These are phyloP conservation scores for Marcusenius ussheri DNA, from an alignment of 2,113 vertebrate species.

Conservation along the genomic window DNA sequence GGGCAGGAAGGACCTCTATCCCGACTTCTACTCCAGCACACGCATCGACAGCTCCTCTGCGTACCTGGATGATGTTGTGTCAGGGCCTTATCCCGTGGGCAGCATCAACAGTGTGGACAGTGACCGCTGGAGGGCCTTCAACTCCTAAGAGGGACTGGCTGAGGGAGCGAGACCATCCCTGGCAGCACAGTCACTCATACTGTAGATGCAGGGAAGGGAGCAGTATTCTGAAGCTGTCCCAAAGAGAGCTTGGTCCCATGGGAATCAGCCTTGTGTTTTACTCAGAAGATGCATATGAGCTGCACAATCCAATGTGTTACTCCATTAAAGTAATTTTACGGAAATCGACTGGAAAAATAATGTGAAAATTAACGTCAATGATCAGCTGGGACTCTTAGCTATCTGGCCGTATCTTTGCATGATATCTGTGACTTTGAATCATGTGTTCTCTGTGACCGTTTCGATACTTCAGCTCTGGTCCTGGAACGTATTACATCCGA, in stretches of 20 bases:
- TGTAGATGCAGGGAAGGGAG: conserved; percentile 16
- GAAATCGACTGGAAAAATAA: not conserved
- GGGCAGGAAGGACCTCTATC: conserved; percentile 69
- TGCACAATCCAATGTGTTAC: not conserved
- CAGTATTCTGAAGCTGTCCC: conserved; percentile 28
- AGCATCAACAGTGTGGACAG: conserved; percentile 87
- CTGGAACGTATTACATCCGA: not conserved
- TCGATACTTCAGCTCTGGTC: not conserved
- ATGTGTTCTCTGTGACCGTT: not conserved
- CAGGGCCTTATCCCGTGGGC: conserved; percentile 74
- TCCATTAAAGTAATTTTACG: not conserved
- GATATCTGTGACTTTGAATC: not conserved
- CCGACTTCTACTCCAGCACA: conserved; percentile 80
- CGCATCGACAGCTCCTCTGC: conserved; percentile 81
- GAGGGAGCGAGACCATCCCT: not conserved
- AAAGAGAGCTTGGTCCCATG: not conserved
- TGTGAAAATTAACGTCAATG: not conserved
- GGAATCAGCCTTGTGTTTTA: not conserved
- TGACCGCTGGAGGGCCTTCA: conserved; percentile 86
- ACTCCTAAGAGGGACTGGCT: conserved; percentile 52
- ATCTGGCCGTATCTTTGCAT: not conserved
- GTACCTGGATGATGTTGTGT: conserved; percentile 83
- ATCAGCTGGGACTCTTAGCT: not conserved
- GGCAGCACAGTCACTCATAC: conserved; percentile 11
- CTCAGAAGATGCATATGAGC: not conserved